phyloP scores from a whole-genome alignment of 1,140 invertebrate genomes.

The Lucilia cuprina region DNA sequence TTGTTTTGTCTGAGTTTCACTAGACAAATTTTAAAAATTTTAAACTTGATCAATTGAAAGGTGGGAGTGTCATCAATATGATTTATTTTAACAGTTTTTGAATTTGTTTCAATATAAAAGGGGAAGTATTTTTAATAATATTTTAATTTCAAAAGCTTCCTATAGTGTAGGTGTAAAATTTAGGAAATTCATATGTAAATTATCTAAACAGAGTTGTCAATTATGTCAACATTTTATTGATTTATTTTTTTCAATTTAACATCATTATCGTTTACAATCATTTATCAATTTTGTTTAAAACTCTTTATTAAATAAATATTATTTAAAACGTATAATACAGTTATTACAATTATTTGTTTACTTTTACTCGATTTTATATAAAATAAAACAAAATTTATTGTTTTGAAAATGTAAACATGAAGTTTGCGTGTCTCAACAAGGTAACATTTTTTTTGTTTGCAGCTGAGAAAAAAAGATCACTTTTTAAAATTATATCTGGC shows the following conservation, averaged over 20 bases:
- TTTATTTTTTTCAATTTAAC: too few relatives aligned
- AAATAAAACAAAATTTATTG: neutral
- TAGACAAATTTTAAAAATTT: neutral
- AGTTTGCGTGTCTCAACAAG: neutral
- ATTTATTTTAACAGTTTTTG: neutral
- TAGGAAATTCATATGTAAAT: too few relatives aligned
- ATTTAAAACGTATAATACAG: neutral
- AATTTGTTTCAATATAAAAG: too few relatives aligned
- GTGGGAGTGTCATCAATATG: neutral
- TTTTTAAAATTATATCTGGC: neutral
- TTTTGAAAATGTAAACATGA: neutral
- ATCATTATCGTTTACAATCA: too few relatives aligned
- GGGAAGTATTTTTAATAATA: too few relatives aligned
- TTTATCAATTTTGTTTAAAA: neutral
- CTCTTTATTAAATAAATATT: neutral
- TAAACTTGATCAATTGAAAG: neutral
- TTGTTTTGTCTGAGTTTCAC: neutral
- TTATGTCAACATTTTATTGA: too few relatives aligned
- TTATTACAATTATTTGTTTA: neutral
- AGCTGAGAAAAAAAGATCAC: neutral
- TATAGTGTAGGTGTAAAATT: too few relatives aligned
- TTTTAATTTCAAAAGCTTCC: too few relatives aligned
- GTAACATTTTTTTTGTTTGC: neutral
- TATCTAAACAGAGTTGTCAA: too few relatives aligned
- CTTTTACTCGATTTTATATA: neutral